Base-by-base conservation (phyloP, 92 coral and sea anemone genomes). In the Parazoanthus swiftii region DNA sequence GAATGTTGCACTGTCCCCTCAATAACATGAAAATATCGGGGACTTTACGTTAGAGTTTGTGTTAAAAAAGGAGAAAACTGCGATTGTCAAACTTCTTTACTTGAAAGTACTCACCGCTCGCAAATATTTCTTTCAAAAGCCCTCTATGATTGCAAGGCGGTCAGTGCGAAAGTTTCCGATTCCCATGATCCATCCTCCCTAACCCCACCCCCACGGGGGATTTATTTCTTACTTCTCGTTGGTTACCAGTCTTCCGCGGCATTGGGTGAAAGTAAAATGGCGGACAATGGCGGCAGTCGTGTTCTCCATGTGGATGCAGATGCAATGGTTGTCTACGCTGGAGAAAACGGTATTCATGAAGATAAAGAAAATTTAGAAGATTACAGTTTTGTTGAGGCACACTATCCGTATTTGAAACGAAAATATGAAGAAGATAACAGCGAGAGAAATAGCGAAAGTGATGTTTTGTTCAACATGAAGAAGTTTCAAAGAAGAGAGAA, bases 231-330 rank as follows among this genome's bases (percentile, higher is more conserved):
- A 20, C 16, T 9, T 73, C 20, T n/a, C 25, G 7, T 50, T 46
- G 5, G 44, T 71, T 23, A 84, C 87, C 87, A 84, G 87, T 84
- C 79, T 71, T 26, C 79, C 68, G 67, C 87, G 79, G 43, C 13
- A 5, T 25, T 37, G n/a, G 78, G 43, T 14, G 38, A 67, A 80
- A 84, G 42, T 77, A 84, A 84, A 29, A 84, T 84, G 87, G 87
- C 87, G 87, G 87, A 84, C 48, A 84, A 48, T 84, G 78, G 20
- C 3, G 78, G 79, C 74, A 84, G 87, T 50, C 79, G 77, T 26
- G 87, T 84, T 29, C 87, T 84, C 10, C 87, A 84, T 84, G 87
- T 84, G 79, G 87, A 84, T 26, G 78, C 87, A 2, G 79, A 84
- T 20, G 65, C 87, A 21, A 84, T 84, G 87, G 79, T 84, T 48